Evolutionary conservation across 2,888 invertebrate species (phyloP), one percentile per base, ranked within the genome.

Genomic region (Apodemia duryi): DNA sequence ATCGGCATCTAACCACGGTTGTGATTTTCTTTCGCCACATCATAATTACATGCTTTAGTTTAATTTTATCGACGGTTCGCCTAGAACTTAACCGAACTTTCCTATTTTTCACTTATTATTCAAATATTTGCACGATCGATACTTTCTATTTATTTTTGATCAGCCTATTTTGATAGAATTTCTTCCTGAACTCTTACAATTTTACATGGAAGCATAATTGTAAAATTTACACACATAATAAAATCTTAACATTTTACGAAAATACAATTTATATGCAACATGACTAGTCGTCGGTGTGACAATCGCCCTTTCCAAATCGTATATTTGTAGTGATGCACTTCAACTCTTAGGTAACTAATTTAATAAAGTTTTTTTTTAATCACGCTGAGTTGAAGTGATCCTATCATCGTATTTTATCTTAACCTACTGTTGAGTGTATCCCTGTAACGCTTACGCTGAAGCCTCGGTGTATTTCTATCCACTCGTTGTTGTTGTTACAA

Each of bases 291-390:
- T 86, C 86, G 78, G 78, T 83, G 88, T 88, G 83, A 87, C 88
- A 80, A 86, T 85, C 88, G 89, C 88, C 89, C 88, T 74, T 79
- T 74, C 88, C 84, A 88, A 88, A 84, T 80, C 85, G 86, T 86
- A 81, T 80, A 81, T 77, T 74, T 72, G 68, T 73, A 82, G 80
- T 81, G 71, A 69, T 69, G 71, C 79, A 79, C 80, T 83, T 81
- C 80, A 82, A 80, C 81, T 80, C 72, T 64, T 71, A 72, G 70
- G 70, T 65, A 66, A 68, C 65, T 64, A 62, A 66, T 61, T 63
- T 41, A 63, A 21, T 28, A 43, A 57, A 61, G 21, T 35, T 62
- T 61, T 64, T 49, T 61, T 63, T 35, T 13, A 65, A 60, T 71
- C 61, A 32, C 57, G 32, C 10, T 6, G 61, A 75, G 74, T 75